Evolutionary conservation across 37 sponge, comb jelly and placozoan genomes (phyloP).

Genomic region (Mnemiopsis leidyi): DNA sequence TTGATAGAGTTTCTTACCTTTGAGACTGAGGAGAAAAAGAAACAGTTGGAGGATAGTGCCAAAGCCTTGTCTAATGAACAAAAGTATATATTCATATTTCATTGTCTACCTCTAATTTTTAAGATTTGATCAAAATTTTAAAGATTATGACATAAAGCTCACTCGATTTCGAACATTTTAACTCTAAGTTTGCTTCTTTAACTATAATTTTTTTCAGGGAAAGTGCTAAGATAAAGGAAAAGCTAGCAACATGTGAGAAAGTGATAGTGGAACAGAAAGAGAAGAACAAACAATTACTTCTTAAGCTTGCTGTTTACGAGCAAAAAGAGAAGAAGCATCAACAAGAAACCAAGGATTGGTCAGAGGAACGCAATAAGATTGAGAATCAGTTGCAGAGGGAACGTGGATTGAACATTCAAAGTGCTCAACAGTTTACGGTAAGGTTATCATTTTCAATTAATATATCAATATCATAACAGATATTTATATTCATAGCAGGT

Average conservation of each 20-base stretch:
- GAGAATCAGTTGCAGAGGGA: constrained; percentile 19
- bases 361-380: constrained; percentile 17
- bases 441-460: too few species aligned
- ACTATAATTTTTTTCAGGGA: constrained; percentile 41
- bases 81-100: too few species aligned
- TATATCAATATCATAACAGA: neutral
- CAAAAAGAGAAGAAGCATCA: neutral
- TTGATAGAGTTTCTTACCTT: neutral
- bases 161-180: too few species aligned
- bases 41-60: neutral
- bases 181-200: too few species aligned
- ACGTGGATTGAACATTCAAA: constrained; percentile 44
- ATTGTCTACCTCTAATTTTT: too few species aligned
- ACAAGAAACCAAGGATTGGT: neutral
- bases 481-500: too few species aligned
- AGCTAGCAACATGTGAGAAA: neutral
- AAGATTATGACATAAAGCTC: too few species aligned
- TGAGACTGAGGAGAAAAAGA: constrained; percentile 10
- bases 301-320: constrained; percentile 21
- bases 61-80: neutral
- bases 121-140: too few species aligned
- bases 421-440: constrained; percentile 15
- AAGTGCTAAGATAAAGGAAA: neutral
- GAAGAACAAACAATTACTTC: neutral
- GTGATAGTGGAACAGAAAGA: constrained; percentile 2